Conservation (phyloP, 2,797 vertebrate species). For the Lutjanus campechanus region DNA sequence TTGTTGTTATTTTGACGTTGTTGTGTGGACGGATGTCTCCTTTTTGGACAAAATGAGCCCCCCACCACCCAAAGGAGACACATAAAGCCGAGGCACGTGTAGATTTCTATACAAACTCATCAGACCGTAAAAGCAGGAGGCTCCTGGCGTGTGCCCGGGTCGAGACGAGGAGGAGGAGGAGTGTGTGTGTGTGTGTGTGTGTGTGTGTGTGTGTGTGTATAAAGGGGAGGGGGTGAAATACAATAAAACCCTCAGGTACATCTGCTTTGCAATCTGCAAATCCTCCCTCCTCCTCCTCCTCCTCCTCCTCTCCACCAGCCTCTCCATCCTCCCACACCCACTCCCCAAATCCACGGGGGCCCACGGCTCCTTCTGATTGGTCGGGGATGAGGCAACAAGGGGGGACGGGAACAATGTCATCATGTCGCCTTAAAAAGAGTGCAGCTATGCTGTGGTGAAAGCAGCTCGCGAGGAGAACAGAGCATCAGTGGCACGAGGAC, state of each 20-base stretch:
- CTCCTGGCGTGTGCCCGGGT: slow-evolving; percentile 86
- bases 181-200: not conserved
- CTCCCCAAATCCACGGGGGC: slow-evolving; percentile 79
- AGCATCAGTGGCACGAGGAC: slow-evolving; percentile 51
- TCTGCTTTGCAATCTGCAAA: slow-evolving; percentile 90
- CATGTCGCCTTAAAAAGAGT: slow-evolving; percentile 89
- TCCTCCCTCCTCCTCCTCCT: slow-evolving; percentile 53
- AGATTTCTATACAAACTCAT: slow-evolving; percentile 87
- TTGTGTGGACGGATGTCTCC: slow-evolving; percentile 69
- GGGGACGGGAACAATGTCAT: slow-evolving; percentile 88
- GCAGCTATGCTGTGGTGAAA: slow-evolving; percentile 80
- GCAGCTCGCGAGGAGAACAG: slow-evolving; percentile 60
- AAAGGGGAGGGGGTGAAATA: slow-evolving; percentile 32
- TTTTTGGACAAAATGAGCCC: slow-evolving; percentile 76
- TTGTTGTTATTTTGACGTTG: slow-evolving; percentile 46
- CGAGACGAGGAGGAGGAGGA: slow-evolving; percentile 48
- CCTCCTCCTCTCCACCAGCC: slow-evolving; percentile 35
- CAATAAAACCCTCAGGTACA: slow-evolving; percentile 89
- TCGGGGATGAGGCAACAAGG: slow-evolving; percentile 83
- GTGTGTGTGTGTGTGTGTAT: slow-evolving; percentile 5
- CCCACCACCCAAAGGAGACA: slow-evolving; percentile 63
- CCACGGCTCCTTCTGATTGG: slow-evolving; percentile 87
- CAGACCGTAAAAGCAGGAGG: slow-evolving; percentile 89
- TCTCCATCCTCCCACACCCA: slow-evolving; percentile 79
- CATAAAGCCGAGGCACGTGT: slow-evolving; percentile 88